Conservation (phyloP, 2,113 vertebrate species). For the Bujurquina vittata region DNA sequence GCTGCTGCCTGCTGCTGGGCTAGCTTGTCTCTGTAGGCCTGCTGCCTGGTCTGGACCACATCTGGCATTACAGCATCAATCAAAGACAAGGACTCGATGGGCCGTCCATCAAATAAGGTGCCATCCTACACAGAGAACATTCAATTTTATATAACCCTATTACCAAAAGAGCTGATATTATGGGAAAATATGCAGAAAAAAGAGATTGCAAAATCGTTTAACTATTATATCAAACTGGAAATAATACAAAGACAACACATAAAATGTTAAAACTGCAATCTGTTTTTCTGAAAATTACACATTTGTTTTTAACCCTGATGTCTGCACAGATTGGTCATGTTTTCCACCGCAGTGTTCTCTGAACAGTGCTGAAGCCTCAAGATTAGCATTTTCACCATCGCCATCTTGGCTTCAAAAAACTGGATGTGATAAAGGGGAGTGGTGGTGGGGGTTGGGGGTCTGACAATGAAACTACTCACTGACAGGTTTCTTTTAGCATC, state of each 20-base stretch:
- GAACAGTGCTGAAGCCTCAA: too few species aligned
- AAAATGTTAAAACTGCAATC: too few species aligned
- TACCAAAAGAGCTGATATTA: neutral
- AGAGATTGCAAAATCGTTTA: neutral
- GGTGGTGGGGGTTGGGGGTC: too few species aligned
- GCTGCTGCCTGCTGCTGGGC: constrained; percentile 89
- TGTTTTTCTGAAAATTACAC: too few species aligned
- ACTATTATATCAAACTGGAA: too few species aligned
- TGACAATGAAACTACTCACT: neutral
- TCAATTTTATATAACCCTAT: neutral
- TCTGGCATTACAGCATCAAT: constrained; percentile 99
- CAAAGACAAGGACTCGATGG: constrained; percentile 97
- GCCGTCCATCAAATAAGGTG: constrained; percentile 97
- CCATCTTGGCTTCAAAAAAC: neutral
- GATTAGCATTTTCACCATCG: neutral
- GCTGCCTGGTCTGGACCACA: constrained; percentile 97
- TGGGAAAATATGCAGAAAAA: accelerated
- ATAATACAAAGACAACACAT: neutral
- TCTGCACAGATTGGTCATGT: too few species aligned
- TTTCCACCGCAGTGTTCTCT: too few species aligned
- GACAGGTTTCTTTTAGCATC: neutral
- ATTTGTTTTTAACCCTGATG: too few species aligned
- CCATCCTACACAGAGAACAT: constrained; percentile 83
- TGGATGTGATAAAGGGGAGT: neutral
- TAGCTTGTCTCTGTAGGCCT: constrained; percentile 97